Base-by-base conservation (phyloP, 2,888 invertebrate species). In the Aphodius sticticus region DNA sequence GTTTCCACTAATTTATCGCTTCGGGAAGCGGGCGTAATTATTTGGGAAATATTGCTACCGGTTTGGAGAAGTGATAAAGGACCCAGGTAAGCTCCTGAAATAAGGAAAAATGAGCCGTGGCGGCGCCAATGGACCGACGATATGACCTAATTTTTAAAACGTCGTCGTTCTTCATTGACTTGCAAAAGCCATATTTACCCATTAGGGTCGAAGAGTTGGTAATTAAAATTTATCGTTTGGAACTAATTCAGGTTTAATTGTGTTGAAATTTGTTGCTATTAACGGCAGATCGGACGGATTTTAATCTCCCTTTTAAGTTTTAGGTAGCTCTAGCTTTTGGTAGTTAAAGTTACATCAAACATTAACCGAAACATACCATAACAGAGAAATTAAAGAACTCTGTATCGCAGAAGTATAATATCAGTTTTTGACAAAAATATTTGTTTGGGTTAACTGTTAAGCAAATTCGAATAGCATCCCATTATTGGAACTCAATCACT, bases 31-130 rank as follows among this genome's bases (percentile, higher is more conserved):
- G 7, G 53, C 53, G 53, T 53, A 53, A 53, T 53, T 53, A 53
- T 53, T 53, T 53, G 53, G 53, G 53, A 53, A 53, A 53, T 53
- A 53, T 53, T 53, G 53, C 53, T 53, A 53, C 53, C 53, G 53
- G 53, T 12, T 5, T 53, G 53, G 53, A 53, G 53, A 53, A 53
- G 53, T 53, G 53, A 53, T 53, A 53, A 53, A 53, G 53, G 53
- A 53, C 53, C 53, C 53, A 53, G 53, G 53, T 53, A 53, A 53
- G 1, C 53, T 5, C 12, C 53, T 53, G 12, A 53, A 53, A 53
- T 53, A 53, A 53, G 53, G 53, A 53, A 53, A 53, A 53, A 53
- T 53, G 53, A 53, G 53, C 7, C 53, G 53, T 9, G 53, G 53
- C 53, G 53, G 53, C 53, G 53, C 53, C 53, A 53, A 53, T 53